Evolutionary conservation across 1,140 invertebrate species (phyloP), one percentile per base, ranked within the genome.

Genomic region (Sinonovacula constricta): DNA sequence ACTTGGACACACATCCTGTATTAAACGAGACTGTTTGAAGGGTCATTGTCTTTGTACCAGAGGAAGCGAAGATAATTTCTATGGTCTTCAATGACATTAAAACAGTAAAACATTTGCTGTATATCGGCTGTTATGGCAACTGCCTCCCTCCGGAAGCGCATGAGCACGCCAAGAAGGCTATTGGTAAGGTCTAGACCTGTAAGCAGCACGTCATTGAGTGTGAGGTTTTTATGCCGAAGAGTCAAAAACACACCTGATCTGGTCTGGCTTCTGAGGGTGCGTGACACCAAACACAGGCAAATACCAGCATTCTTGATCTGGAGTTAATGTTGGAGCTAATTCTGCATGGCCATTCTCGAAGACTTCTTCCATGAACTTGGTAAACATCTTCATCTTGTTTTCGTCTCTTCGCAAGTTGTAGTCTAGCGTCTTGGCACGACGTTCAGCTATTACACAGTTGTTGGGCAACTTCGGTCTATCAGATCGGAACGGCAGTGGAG

Each of bases 271-370:
- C 28, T 57, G 51, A 18, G 78, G 68, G 22, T 83, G 79, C 31
- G 62, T 75, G 12, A 83, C 79, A 4, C 71, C 81, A 76, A 82
- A 83, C 0, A 72, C 30, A 66, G 80, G 76, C 30, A 82, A 51
- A 28, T 80, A 83, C 78, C 72, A 81, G 30, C 66, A 77, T 74
- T 83, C 65, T 57, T 81, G 56, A 31, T 22, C 33, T 22, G 18
- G 14, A 3, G 49, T 60, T 22, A 81, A 26, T 2, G 34, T 3
- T 57, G 81, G 72, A 18, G 69, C 79, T 15, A 51, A 0, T 74
- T 83, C 81, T 28, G 81, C 71, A 68, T 67, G 62, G 24, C 67
- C 56, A 24, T 24, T 75, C 0, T 81, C 51, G 7, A 84, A 68
- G 26, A 84, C 31, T 24, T 74, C 56, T 26, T 68, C 22, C 81